Evolutionary conservation across 2,797 vertebrate species (phyloP).

Genomic region (Leptatherina wallacei): DNA sequence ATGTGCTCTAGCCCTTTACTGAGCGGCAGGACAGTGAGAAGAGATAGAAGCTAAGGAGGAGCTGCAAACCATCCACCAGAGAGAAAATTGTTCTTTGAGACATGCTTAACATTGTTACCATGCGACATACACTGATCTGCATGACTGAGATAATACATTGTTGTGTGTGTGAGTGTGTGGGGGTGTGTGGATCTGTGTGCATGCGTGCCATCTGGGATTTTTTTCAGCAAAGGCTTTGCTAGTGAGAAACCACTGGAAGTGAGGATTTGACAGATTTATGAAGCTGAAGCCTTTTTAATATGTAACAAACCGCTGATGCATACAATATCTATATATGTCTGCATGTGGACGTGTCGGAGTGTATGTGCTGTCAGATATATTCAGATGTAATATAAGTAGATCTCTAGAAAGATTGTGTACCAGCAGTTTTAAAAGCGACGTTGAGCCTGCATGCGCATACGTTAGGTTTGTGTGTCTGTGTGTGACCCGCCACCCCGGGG

Average conservation of each 20-base stretch:
- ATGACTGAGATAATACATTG: not conserved
- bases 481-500: constrained; percentile 50
- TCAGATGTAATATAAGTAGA: constrained; percentile 5
- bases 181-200: constrained; percentile 4
- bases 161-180: not conserved
- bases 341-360: constrained; percentile 14
- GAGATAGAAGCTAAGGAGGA: constrained; percentile 16
- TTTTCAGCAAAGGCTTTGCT: constrained; percentile 27
- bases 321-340: constrained; percentile 29
- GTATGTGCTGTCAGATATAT: constrained; percentile 44
- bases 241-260: constrained; percentile 30
- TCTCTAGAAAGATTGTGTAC: constrained; percentile 42
- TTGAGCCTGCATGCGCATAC: constrained; percentile 17
- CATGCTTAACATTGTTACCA: constrained; percentile 1
- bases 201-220: constrained; percentile 11
- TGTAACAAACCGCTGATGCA: constrained; percentile 55
- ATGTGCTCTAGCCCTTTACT: constrained; percentile 21
- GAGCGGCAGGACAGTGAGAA: constrained; percentile 20
- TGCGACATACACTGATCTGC: not conserved
- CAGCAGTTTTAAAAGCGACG: constrained; percentile 44
- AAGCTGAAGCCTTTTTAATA: constrained; percentile 55
- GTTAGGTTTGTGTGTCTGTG: constrained; percentile 22
- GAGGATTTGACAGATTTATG: constrained; percentile 58
- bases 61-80: constrained; percentile 7
- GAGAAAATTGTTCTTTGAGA: constrained; percentile 4